Conservation (phyloP, 2,797 vertebrate species). For the Peromyscus eremicus region DNA sequence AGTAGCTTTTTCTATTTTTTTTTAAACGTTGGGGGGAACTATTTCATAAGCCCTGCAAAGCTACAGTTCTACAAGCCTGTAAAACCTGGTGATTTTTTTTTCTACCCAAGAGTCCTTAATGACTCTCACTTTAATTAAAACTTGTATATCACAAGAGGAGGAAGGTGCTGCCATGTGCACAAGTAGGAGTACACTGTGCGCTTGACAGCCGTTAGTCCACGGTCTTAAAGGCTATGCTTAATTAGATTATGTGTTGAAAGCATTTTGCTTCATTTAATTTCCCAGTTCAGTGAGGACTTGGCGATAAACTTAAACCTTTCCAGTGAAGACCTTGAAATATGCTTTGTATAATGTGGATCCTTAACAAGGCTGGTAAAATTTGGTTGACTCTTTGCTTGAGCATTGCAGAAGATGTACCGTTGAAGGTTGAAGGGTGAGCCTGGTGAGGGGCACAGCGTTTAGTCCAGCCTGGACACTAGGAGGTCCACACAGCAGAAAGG, state of each 20-base stretch:
- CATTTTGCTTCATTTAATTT: constrained; percentile 66
- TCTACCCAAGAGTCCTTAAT: not conserved
- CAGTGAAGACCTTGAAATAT: not conserved
- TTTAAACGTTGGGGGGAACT: not conserved
- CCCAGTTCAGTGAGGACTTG: constrained; percentile 10
- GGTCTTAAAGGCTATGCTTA: not conserved
- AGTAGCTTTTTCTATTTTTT: not conserved
- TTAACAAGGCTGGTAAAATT: not conserved
- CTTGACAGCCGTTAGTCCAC: not conserved
- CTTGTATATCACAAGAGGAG: constrained; percentile 29
- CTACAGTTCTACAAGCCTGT: not conserved
- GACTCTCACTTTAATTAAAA: constrained; percentile 74
- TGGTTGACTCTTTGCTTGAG: not conserved
- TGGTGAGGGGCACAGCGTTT: not conserved
- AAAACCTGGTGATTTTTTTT: constrained; percentile 9
- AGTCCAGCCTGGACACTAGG: not conserved
- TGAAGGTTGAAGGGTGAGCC: not conserved
- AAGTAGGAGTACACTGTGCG: too few relatives aligned
- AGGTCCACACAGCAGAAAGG: not conserved
- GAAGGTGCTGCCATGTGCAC: not conserved
- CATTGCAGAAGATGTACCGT: not conserved
- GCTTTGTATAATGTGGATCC: not conserved
- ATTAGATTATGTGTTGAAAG: not conserved
- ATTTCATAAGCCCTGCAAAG: not conserved
- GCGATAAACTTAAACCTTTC: not conserved